Evolutionary conservation across 1,140 invertebrate genomes (phyloP), one percentile per base, ranked within the genome.

Genomic region (Druon quercuslanigerum): DNA sequence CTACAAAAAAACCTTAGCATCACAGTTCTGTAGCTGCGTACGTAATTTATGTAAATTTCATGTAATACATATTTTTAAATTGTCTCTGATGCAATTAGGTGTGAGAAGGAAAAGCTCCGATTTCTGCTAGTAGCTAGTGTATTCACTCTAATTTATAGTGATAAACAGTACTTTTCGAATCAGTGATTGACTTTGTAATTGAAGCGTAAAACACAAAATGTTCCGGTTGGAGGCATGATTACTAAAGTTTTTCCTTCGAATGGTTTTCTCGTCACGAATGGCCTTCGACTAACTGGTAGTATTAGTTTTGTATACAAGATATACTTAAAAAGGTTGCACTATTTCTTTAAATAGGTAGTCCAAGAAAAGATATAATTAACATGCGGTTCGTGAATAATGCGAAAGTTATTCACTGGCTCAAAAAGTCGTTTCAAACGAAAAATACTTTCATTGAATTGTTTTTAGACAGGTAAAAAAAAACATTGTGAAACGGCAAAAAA

Each of bases 241-340:
- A 40, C 60, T 46, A 66, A 66, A 66, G 25, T 66, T 66, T 66
- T 66, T 66, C 60, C 40, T 66, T 66, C 60, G 60, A 66, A 66
- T 40, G 60, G 33, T 66, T 66, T 66, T 66, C 60, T 66, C 60
- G 60, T 40, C 25, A 46, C 60, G 60, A 66, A 66, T 66, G 60
- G 60, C 60, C 60, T 66, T 66, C 60, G 25, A 66, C 60, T 66
- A 33, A 66, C 60, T 40, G n/a, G 60, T 66, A 66, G 17, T 20
- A 16, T 46, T 66, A 7, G 25, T n/a, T 8, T 25, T 66, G 40
- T 14, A 66, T 66, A 25, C 14, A 40, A 66, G 60, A 66, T 66
- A 20, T 40, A 66, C 60, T 66, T 66, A 46, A 66, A 40, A 66
- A 25, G 60, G 60, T 20, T 66, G n/a, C 25, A 33, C 25, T 66